Percentiles rank a stretch among this genome's conserved stretches.
These are phyloP conservation scores for Pygoscelis antarcticus DNA, from an alignment of 2,113 vertebrate species.

Conservation along the genomic window DNA sequence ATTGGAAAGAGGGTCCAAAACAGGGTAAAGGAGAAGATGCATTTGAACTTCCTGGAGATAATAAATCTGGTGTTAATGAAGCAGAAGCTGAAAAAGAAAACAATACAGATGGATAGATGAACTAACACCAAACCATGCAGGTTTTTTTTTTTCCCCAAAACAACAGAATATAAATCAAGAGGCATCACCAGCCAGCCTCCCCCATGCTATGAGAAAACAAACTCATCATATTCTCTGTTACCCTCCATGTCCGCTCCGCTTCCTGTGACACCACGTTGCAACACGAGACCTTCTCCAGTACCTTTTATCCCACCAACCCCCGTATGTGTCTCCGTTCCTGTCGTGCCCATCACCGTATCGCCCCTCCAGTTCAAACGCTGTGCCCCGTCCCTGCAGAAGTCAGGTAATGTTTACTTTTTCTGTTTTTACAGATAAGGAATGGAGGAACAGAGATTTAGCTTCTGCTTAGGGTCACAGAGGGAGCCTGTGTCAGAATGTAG, in stretches of 20 bases:
- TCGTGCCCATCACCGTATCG: fast-evolving
- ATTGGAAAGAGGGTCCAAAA: conserved; percentile 92
- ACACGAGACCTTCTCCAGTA: neutral
- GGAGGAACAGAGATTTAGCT: neutral
- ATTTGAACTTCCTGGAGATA: conserved; percentile 93
- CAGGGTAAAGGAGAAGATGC: conserved; percentile 91
- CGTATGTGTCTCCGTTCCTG: neutral
- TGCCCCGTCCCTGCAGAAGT: neutral
- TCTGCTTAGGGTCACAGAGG: neutral
- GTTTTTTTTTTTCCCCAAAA: neutral
- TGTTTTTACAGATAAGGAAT: neutral
- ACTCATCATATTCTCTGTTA: too few species aligned
- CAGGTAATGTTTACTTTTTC: neutral
- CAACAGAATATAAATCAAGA: neutral
- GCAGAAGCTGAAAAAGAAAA: conserved; percentile 83
- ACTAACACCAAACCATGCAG: neutral
- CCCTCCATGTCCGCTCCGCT: neutral
- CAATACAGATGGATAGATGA: neutral
- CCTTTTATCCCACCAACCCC: neutral
- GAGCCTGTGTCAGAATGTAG: neutral
- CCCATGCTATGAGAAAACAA: neutral
- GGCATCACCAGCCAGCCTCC: neutral
- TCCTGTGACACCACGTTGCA: neutral
- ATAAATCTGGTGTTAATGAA: conserved; percentile 89
- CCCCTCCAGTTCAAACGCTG: neutral